Percentiles rank a stretch among this genome's conserved stretches.
Evolutionary conservation across 1,140 invertebrate genomes (phyloP).

Genomic region (Polypedilum pembai): DNA sequence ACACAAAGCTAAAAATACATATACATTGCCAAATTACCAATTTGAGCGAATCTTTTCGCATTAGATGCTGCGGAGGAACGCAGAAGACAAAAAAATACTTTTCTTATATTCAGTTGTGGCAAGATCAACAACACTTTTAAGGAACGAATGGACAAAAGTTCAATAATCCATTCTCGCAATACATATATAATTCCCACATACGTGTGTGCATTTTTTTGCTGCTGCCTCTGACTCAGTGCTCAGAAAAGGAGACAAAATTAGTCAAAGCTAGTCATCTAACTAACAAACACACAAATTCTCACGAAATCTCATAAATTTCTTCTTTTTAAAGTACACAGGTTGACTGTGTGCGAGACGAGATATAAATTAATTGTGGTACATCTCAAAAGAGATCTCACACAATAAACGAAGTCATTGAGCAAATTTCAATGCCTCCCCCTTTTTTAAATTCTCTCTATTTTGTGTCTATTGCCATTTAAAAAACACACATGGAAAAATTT

Average conservation of each 20-base stretch:
- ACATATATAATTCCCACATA: conserved; percentile 21
- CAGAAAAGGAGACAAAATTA: conserved; percentile 1
- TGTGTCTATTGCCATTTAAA: no score
- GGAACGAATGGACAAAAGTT: conserved; percentile 10
- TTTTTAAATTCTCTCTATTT: no score
- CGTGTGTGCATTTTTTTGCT: background rate
- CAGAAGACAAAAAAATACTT: background rate
- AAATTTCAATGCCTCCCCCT: no score
- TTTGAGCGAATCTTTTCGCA: conserved; percentile 25
- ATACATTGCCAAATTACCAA: background rate
- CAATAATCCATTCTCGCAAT: conserved; percentile 14
- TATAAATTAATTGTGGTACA: no score
- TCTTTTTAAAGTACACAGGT: background rate
- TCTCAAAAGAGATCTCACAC: no score
- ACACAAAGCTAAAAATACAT: background rate
- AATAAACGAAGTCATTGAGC: no score
- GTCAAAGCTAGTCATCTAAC: background rate
- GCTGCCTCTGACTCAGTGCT: background rate
- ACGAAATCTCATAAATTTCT: background rate
- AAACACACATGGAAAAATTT: no score
- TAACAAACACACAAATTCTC: background rate
- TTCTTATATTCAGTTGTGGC: background rate
- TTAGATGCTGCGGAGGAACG: conserved; percentile 5
- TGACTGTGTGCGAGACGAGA: no score
- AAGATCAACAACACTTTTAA: conserved; percentile 15